A percentile compares a stretch with the other conserved stretches of the same genome.
Conservation (phyloP, 2,113 vertebrate genomes). For the Aspidoscelis tigris region DNA sequence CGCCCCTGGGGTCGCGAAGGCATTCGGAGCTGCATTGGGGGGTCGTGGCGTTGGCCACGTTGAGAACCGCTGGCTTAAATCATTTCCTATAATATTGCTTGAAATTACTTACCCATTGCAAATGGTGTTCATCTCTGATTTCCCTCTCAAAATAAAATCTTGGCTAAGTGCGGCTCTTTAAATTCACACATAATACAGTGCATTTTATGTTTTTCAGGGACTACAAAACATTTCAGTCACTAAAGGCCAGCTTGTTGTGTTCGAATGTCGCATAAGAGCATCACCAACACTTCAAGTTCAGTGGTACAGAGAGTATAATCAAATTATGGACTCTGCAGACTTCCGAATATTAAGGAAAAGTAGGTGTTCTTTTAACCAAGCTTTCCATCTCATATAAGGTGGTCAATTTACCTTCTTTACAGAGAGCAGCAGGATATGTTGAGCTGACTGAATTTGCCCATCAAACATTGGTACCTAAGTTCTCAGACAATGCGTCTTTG, state of each 20-base stretch:
- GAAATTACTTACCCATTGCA: neutral
- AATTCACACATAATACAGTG: neutral
- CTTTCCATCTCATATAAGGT: neutral
- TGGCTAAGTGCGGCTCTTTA: neutral
- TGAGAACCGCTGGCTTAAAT: too few species aligned
- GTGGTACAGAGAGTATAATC: conserved; percentile 85
- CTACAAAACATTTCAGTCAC: conserved; percentile 84
- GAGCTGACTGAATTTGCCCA: too few species aligned
- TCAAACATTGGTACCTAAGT: too few species aligned
- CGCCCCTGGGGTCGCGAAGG: too few species aligned
- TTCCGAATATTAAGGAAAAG: conserved; percentile 89
- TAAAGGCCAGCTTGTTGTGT: conserved; percentile 84
- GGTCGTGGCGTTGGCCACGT: too few species aligned
- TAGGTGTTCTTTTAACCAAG: conserved; percentile 55
- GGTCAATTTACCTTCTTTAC: too few species aligned
- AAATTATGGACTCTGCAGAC: conserved; percentile 83
- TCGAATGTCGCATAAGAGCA: conserved; percentile 85
- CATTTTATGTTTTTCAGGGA: conserved; percentile 68
- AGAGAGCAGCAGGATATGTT: too few species aligned
- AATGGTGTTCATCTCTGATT: neutral
- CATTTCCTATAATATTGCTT: too few species aligned
- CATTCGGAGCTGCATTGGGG: too few species aligned
- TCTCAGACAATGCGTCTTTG: too few species aligned
- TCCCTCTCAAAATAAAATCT: neutral
- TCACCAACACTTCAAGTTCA: conserved; percentile 80